Evolutionary conservation across 30 jellyfish, hydroid and myxozoan genomes (phyloP).

Genomic region (Hydractinia echinata): DNA sequence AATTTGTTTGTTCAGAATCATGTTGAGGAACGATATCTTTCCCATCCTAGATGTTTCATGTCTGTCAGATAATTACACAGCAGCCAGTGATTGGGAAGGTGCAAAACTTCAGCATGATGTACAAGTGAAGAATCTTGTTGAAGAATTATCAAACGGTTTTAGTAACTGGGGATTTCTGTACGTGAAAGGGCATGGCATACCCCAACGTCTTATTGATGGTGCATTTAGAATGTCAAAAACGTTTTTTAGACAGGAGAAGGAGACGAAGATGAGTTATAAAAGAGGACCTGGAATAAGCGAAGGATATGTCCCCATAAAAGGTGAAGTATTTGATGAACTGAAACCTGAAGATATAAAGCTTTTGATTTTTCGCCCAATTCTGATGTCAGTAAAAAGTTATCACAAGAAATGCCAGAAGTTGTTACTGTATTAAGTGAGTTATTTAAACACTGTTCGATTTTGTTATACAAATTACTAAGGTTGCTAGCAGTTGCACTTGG

Average conservation of each 20-base stretch:
- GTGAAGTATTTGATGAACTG: conserved; percentile 15
- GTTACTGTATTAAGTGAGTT: not conserved
- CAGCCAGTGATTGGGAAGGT: not conserved
- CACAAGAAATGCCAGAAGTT: conserved; percentile 19
- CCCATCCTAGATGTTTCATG: not conserved
- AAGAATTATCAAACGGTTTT: conserved; percentile 18
- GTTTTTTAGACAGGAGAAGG: not conserved
- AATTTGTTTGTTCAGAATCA: too few relatives aligned
- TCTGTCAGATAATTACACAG: not conserved
- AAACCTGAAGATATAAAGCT: conserved; percentile 32
- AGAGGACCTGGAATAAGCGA: conserved; percentile 28
- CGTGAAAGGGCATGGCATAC: conserved; percentile 34
- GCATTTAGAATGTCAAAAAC: not conserved
- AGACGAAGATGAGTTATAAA: not conserved
- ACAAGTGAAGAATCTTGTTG: not conserved
- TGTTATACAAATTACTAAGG: conserved; percentile 12
- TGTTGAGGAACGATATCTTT: not conserved
- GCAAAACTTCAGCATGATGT: conserved; percentile 3
- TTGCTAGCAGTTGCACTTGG: conserved; percentile 31
- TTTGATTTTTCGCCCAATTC: conserved; percentile 34
- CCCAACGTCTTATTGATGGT: not conserved
- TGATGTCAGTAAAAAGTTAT: not conserved
- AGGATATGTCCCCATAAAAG: conserved; percentile 24
- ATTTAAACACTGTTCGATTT: not conserved
- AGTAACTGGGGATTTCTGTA: conserved; percentile 38